Percentiles rank a stretch among this genome's conserved stretches.
phyloP scores from a whole-genome alignment of 1,140 invertebrate genomes.

The Archivesica marissinica region DNA sequence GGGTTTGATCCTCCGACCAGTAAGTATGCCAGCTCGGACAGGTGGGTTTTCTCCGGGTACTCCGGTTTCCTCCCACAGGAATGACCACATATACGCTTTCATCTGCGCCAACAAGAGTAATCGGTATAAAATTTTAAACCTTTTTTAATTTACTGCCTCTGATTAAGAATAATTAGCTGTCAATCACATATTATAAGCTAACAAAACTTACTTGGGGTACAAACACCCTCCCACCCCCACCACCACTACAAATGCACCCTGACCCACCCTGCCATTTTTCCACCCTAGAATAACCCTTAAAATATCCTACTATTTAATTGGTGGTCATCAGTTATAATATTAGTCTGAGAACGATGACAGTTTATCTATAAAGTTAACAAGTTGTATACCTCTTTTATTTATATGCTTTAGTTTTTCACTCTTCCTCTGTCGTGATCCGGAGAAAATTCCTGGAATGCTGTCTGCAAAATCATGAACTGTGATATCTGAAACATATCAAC shows the following conservation, averaged over 20 bases:
- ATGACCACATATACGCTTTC: too few relatives aligned
- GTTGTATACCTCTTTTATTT: constrained; percentile 7
- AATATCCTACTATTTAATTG: background rate
- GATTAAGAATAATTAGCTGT: background rate
- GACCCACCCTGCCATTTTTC: background rate
- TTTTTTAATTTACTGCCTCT: background rate
- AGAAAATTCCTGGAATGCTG: constrained; percentile 2
- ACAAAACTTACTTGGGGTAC: background rate
- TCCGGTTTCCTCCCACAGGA: too few relatives aligned
- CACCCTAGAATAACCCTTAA: background rate
- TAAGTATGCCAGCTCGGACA: too few relatives aligned
- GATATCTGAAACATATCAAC: constrained; percentile 12
- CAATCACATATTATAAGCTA: background rate
- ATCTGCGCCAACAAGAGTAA: too few relatives aligned
- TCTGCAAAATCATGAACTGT: background rate
- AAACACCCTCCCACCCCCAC: too few relatives aligned
- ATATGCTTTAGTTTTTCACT: constrained; percentile 3
- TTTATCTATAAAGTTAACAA: background rate
- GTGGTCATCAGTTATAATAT: background rate
- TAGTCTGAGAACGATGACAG: background rate
- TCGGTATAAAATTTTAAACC: too few relatives aligned
- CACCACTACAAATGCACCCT: too few relatives aligned
- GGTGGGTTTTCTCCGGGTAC: too few relatives aligned
- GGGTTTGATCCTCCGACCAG: too few relatives aligned
- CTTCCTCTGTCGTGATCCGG: constrained; percentile 9